A percentile compares a stretch with the other conserved stretches of the same genome.
Conservation (phyloP, 2,888 invertebrate genomes). For the Gymnoscelis rufifasciata region DNA sequence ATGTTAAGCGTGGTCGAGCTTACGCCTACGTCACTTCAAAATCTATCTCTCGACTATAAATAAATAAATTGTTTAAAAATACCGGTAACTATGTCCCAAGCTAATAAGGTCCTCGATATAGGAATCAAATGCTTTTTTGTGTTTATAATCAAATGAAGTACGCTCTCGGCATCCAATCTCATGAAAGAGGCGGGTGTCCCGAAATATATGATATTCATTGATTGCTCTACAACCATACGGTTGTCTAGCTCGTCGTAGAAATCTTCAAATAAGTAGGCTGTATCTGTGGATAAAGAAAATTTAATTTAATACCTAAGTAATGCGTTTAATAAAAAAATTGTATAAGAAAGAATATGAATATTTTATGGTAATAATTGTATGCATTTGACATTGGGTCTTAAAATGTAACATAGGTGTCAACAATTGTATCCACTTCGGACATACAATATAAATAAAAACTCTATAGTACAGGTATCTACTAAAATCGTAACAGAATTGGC, state of each 20-base stretch:
- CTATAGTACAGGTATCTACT: too few species aligned
- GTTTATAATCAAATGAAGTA: conserved; percentile 56
- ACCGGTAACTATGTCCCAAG: conserved; percentile 73
- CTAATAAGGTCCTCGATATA: conserved; percentile 51
- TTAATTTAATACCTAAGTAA: neutral
- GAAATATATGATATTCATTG: conserved; percentile 68
- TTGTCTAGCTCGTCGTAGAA: conserved; percentile 67
- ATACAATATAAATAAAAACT: too few species aligned
- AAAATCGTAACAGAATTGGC: too few species aligned
- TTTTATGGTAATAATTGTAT: too few species aligned
- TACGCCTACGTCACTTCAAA: too few species aligned
- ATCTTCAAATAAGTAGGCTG: conserved; percentile 47
- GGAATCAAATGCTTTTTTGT: conserved; percentile 59
- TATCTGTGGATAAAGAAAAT: conserved; percentile 29
- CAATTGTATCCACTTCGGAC: too few species aligned
- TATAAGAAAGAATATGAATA: neutral
- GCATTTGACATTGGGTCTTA: too few species aligned
- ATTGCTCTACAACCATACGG: conserved; percentile 44
- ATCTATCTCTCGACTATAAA: too few species aligned
- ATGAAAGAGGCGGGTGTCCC: conserved; percentile 61
- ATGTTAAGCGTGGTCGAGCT: too few species aligned
- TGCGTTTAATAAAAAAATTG: neutral
- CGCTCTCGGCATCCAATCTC: conserved; percentile 60
- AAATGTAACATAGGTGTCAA: too few species aligned
- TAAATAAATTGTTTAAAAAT: conserved; percentile 1